phyloP scores from a whole-genome alignment of 2,113 vertebrate genomes.

The Gallinago media region DNA sequence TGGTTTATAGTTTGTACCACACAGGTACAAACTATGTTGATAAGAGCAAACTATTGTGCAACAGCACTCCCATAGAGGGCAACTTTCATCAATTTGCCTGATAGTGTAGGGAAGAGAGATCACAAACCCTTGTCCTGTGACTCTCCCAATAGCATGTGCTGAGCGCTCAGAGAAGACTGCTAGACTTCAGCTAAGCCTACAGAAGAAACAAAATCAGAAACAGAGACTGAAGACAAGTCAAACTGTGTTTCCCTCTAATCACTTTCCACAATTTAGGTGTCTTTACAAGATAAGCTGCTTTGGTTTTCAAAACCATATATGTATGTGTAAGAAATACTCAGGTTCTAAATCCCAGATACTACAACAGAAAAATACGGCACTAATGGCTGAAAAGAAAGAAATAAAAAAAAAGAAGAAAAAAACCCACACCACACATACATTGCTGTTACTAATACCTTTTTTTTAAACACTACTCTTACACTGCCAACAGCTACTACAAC shows the following conservation, averaged over 20 bases:
- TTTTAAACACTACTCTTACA: neutral
- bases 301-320: fast-evolving
- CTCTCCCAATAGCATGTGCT: neutral
- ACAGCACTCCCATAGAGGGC: neutral
- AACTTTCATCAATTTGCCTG: neutral
- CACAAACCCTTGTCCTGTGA: neutral
- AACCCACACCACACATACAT: neutral
- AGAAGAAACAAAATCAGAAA: neutral
- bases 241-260: neutral
- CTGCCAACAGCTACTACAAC: neutral
- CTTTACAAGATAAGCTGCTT: neutral
- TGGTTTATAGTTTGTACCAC: neutral
- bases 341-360: neutral
- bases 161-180: neutral
- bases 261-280: neutral
- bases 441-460: neutral
- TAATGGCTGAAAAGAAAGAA: neutral
- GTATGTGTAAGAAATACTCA: neutral
- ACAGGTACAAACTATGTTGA: neutral
- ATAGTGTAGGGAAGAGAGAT: neutral
- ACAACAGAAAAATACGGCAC: neutral
- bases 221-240: neutral
- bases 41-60: neutral
- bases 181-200: neutral
- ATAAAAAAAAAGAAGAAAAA: neutral